These are phyloP conservation scores for Chondrosia reniformis DNA, from an alignment of 37 sponge, comb jelly and placozoan species.

Conservation along the genomic window DNA sequence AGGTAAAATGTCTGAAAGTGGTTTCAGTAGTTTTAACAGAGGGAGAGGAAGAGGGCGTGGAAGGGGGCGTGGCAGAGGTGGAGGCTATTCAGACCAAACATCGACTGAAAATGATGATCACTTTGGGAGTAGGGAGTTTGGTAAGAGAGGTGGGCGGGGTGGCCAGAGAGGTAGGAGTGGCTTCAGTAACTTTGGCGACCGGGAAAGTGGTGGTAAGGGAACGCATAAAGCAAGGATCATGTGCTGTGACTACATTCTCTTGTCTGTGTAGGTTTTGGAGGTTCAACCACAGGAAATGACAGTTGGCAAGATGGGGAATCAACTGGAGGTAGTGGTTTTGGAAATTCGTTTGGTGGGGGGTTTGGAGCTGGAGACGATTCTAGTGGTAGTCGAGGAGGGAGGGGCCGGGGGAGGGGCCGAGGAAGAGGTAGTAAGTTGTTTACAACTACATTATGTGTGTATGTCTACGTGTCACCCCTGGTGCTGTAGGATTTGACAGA, in stretches of 20 bases:
- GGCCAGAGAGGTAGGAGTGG: conserved; percentile 10
- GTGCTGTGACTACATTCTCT: too few species aligned
- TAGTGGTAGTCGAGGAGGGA: neutral
- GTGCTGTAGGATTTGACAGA: neutral
- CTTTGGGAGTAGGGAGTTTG: conserved; percentile 10
- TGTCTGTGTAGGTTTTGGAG: neutral
- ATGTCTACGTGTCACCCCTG: neutral
- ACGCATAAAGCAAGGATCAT: too few species aligned
- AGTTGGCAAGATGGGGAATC: conserved; percentile 6
- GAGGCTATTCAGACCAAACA: neutral
- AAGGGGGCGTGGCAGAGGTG: neutral
- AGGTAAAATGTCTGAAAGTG: neutral
- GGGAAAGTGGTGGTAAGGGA: neutral
- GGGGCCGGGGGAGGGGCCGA: conserved; percentile 30
- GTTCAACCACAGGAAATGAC: neutral
- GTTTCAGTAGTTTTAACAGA: conserved; percentile 22
- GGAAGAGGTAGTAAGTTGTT: conserved; percentile 13
- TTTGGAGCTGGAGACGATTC: conserved; percentile 7
- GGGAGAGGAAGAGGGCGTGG: conserved; percentile 1
- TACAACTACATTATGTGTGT: neutral
- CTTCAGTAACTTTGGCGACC: neutral
- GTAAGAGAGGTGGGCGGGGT: neutral
- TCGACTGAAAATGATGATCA: neutral
- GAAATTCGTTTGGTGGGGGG: neutral
- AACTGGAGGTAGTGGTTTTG: conserved; percentile 9